Percentiles rank a stretch among this genome's conserved stretches.
These are phyloP conservation scores for Climacteris rufus DNA, from an alignment of 2,113 vertebrate species.

Conservation along the genomic window DNA sequence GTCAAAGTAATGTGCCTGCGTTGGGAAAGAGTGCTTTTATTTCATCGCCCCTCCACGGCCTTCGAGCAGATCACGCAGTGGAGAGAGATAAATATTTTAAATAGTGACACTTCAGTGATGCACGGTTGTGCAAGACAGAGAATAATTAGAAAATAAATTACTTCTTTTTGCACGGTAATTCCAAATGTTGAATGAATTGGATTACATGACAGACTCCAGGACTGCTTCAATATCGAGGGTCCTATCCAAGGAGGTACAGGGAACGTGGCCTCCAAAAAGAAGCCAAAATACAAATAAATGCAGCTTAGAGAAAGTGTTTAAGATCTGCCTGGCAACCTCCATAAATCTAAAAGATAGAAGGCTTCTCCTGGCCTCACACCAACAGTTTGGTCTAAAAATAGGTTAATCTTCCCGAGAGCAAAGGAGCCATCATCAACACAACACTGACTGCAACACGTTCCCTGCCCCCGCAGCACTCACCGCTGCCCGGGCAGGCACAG, in stretches of 20 bases:
- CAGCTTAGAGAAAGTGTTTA: constrained; percentile 57
- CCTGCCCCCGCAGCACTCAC: background rate
- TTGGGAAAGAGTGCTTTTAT: constrained; percentile 53
- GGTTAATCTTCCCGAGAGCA: constrained; percentile 72
- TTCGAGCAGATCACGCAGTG: constrained; percentile 65
- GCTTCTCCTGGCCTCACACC: constrained; percentile 68
- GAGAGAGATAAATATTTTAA: constrained; percentile 81
- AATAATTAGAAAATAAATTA: constrained; percentile 87
- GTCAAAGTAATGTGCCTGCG: constrained; percentile 67
- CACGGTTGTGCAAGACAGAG: constrained; percentile 77
- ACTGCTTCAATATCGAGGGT: background rate
- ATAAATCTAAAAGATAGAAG: constrained; percentile 71
- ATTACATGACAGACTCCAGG: constrained; percentile 53
- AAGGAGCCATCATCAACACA: constrained; percentile 65
- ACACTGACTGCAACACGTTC: background rate
- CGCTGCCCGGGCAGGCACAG: background rate
- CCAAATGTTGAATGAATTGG: constrained; percentile 61
- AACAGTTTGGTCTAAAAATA: constrained; percentile 73
- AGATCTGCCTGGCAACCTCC: constrained; percentile 72
- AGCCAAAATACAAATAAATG: constrained; percentile 28
- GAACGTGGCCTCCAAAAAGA: background rate
- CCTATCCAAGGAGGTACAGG: background rate
- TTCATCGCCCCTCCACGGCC: constrained; percentile 71
- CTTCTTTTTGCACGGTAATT: constrained; percentile 63
- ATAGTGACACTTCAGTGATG: constrained; percentile 71